Evolutionary conservation across 2,113 vertebrate species (phyloP), one percentile per base, ranked within the genome.

Genomic region (Anhinga rufa): DNA sequence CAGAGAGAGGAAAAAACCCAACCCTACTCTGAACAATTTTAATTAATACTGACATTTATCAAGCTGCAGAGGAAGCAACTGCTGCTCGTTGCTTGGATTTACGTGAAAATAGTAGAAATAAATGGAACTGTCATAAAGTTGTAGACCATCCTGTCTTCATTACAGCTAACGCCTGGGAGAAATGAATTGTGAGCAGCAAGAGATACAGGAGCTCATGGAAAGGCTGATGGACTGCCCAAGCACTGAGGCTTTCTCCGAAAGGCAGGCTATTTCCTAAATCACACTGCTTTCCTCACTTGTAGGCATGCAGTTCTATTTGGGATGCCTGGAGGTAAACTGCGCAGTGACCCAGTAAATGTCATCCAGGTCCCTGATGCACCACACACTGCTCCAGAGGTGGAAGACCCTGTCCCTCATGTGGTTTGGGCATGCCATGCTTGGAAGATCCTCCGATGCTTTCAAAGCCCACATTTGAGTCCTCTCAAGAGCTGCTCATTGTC

Each of bases 21-120:
- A 88, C 66, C 68, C 74, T 62, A 11, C 88, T 74, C 52, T 0
- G 4, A 97, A 92, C 91, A 65, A 72, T 91, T 96, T 97, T 97
- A 97, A 98, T 98, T 97, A 97, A 97, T 97, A 87, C 93, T 93
- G 95, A 97, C 96, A 95, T 97, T 96, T 96, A 96, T 95, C 93
- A 95, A 97, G 92, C 92, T 88, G 86, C 86, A 95, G 92, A 96
- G 88, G 86, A 96, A 97, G 92, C 93, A 87, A 97, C 90, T 90
- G 93, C 96, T 95, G 86, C 62, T 97, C 62, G 5, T 93, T 96
- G 89, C 82, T 95, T 85, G 91, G 68, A 88, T 95, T 97, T 88
- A 81, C 18, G 25, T 93, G 90, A 96, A 97, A 97, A 95, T 71
- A 72, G 81, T 86, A 83, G 79, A 96, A 97, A 97, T 92, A 96